These are phyloP conservation scores for Yoshiicerus persimilis DNA, from an alignment of 1,140 invertebrate species.

Conservation along the genomic window DNA sequence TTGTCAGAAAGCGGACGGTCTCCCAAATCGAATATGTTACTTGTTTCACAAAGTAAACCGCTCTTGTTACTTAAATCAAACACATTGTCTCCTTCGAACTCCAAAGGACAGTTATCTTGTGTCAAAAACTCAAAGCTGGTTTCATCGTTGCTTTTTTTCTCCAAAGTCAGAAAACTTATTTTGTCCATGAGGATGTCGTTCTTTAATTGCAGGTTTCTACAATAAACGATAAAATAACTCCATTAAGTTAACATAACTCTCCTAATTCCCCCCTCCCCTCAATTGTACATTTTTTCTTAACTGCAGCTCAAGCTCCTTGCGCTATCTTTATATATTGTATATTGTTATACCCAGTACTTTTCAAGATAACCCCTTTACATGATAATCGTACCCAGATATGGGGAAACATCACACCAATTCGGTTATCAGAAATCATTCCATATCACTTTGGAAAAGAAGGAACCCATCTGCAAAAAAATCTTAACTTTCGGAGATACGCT, in stretches of 20 bases:
- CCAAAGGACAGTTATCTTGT: neutral
- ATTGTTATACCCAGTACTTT: neutral
- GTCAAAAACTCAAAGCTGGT: constrained; percentile 6
- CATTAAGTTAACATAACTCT: too few relatives aligned
- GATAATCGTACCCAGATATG: too few relatives aligned
- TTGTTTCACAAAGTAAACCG: neutral
- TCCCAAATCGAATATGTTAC: neutral
- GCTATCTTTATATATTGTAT: too few relatives aligned
- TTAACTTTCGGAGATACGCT: too few relatives aligned
- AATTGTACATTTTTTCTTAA: too few relatives aligned
- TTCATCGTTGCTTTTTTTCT: constrained; percentile 33
- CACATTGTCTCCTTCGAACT: neutral
- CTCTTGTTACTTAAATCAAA: neutral
- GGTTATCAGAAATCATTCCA: too few relatives aligned
- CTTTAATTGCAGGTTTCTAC: constrained; percentile 41
- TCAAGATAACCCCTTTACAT: too few relatives aligned
- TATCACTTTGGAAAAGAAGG: too few relatives aligned
- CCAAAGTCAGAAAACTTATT: constrained; percentile 46
- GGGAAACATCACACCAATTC: too few relatives aligned
- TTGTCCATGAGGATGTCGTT: constrained; percentile 47
- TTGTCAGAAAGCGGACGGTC: neutral
- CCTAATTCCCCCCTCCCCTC: too few relatives aligned
- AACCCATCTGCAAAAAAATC: too few relatives aligned
- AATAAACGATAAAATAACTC: neutral
- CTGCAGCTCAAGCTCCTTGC: too few relatives aligned